Percentiles rank a stretch among this genome's conserved stretches.
phyloP scores from a whole-genome alignment of 30 jellyfish, hydroid and myxozoan genomes.

The Phacellophora camtschatica region DNA sequence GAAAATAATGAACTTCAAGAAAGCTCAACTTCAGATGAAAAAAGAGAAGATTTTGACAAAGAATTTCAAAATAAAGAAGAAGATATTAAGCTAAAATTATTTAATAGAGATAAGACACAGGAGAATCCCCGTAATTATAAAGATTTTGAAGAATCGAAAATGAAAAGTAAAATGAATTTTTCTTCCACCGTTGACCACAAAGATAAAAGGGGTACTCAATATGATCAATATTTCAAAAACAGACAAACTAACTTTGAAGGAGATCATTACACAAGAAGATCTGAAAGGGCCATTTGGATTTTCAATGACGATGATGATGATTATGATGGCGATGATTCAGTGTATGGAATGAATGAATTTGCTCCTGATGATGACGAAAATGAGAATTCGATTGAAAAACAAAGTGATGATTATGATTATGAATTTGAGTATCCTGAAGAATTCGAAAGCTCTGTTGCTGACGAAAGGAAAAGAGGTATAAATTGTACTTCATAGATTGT shows the following conservation, averaged over 20 bases:
- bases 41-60: too few relatives aligned
- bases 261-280: not conserved
- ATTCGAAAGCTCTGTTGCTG: not conserved
- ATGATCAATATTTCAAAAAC: not conserved
- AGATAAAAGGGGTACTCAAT: too few relatives aligned
- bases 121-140: too few relatives aligned
- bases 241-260: too few relatives aligned
- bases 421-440: not conserved
- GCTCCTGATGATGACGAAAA: not conserved
- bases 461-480: conserved; percentile 5
- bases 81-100: too few relatives aligned
- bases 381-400: not conserved
- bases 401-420: not conserved
- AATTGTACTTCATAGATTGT: not conserved
- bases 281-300: not conserved
- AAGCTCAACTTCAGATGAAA: too few relatives aligned
- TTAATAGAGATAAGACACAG: too few relatives aligned
- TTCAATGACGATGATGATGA: conserved; percentile 37
- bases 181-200: too few relatives aligned
- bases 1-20: too few relatives aligned
- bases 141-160: too few relatives aligned
- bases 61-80: too few relatives aligned
- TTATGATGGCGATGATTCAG: conserved; percentile 16
- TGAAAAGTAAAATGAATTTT: too few relatives aligned
- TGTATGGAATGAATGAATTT: conserved; percentile 11